These are phyloP conservation scores for Chrysodeixis includens DNA, from an alignment of 2,888 invertebrate genomes.

Conservation along the genomic window DNA sequence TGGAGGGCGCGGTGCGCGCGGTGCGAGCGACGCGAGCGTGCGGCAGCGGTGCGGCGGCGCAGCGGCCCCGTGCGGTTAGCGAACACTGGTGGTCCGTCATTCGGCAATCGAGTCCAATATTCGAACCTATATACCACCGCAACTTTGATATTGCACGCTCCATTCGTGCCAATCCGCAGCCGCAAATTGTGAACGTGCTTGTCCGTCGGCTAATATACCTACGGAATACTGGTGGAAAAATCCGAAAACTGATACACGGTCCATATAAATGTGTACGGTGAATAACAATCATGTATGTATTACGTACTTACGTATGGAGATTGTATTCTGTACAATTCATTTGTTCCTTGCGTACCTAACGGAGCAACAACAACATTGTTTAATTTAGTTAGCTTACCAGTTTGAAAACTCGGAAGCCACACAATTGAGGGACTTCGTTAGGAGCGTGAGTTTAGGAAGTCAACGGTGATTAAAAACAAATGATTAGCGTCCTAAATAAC, in stretches of 20 bases:
- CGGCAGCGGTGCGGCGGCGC: conserved; percentile 13
- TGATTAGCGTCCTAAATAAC: conserved; percentile 24
- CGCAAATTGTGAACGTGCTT: conserved; percentile 77
- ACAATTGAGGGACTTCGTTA: conserved; percentile 12
- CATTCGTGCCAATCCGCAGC: conserved; percentile 74
- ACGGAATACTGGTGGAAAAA: conserved; percentile 53
- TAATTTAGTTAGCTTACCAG: conserved; percentile 16
- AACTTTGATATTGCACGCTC: conserved; percentile 73
- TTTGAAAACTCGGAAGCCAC: conserved; percentile 8
- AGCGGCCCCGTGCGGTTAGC: conserved; percentile 49
- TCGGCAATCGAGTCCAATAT: conserved; percentile 67
- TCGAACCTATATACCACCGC: conserved; percentile 60
- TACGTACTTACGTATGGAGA: conserved; percentile 26
- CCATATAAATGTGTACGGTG: conserved; percentile 20
- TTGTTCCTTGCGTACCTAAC: conserved; percentile 13
- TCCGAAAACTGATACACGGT: conserved; percentile 40
- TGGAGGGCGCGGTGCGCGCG: conserved; percentile 22
- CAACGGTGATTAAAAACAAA: conserved; percentile 10
- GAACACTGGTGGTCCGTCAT: conserved; percentile 59
- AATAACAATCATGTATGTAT: conserved; percentile 30
- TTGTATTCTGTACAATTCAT: conserved; percentile 20
- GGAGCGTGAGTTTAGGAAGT: background rate
- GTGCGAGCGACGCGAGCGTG: conserved; percentile 14
- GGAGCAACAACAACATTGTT: conserved; percentile 11
- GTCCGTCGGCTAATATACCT: conserved; percentile 67